Conservation (phyloP, 2,888 invertebrate genomes). For the Cephus pygmeus region DNA sequence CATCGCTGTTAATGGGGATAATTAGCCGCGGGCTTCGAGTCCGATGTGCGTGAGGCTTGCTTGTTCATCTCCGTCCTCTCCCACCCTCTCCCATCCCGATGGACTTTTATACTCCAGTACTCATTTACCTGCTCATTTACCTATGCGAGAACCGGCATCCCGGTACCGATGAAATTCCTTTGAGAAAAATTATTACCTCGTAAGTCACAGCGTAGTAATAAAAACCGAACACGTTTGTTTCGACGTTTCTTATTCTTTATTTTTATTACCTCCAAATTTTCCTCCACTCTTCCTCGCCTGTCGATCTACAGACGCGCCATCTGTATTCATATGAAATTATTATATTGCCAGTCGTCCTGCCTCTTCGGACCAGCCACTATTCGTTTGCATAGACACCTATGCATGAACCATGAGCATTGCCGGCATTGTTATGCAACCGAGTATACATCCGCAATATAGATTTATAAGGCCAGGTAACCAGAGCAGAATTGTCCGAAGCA, state of each 20-base stretch:
- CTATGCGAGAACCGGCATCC: neutral
- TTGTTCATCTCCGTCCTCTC: neutral
- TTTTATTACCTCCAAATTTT: neutral
- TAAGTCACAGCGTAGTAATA: neutral
- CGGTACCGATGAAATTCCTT: neutral
- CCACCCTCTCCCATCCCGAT: neutral
- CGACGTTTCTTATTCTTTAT: neutral
- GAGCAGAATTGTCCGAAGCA: neutral
- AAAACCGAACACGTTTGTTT: neutral
- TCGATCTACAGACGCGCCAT: constrained; percentile 32
- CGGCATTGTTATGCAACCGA: constrained; percentile 54
- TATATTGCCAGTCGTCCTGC: constrained; percentile 43
- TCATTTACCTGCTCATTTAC: neutral
- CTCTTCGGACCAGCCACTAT: constrained; percentile 49
- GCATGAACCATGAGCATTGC: constrained; percentile 51
- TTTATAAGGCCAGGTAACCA: constrained; percentile 19
- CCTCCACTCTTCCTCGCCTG: neutral
- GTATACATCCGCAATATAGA: constrained; percentile 53
- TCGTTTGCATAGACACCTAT: constrained; percentile 56
- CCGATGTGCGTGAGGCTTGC: neutral
- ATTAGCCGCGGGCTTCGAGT: constrained; percentile 31
- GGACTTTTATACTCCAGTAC: neutral
- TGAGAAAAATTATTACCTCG: neutral
- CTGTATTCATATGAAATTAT: constrained; percentile 56
- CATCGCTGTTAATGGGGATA: constrained; percentile 38